Conservation (phyloP, 1,140 invertebrate genomes). For the Hycleus cichorii region DNA sequence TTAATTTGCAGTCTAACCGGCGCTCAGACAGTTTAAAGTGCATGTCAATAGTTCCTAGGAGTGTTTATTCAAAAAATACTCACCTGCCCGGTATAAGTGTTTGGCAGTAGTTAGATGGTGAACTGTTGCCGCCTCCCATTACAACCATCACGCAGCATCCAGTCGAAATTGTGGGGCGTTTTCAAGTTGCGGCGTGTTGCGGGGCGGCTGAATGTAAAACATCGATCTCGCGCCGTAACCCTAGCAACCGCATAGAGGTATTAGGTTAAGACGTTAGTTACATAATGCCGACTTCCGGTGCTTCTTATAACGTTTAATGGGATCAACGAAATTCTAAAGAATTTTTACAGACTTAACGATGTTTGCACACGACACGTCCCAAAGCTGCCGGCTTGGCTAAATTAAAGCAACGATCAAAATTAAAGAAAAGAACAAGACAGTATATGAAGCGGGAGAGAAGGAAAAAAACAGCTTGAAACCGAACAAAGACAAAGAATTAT, state of each 20-base stretch:
- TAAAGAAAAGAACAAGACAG: background rate
- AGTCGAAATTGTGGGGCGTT: background rate
- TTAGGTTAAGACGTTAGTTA: constrained; percentile 27
- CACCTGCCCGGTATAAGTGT: too few relatives aligned
- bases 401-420: background rate
- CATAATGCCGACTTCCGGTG: constrained; percentile 24
- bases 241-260: constrained; percentile 25
- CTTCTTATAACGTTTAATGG: constrained; percentile 14
- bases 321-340: constrained; percentile 14
- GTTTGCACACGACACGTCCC: constrained; percentile 13
- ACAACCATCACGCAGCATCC: constrained; percentile 12
- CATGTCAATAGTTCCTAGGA: too few relatives aligned
- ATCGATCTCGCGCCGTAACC: constrained; percentile 25
- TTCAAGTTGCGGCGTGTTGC: background rate
- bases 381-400: background rate
- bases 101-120: too few relatives aligned
- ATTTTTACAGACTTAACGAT: constrained; percentile 13
- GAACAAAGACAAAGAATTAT: too few relatives aligned
- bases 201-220: constrained; percentile 11
- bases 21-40: too few relatives aligned
- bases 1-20: too few relatives aligned
- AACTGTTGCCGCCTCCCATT: background rate
- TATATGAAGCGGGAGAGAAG: too few relatives aligned
- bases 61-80: too few relatives aligned
- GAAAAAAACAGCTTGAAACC: too few relatives aligned